phyloP scores from a whole-genome alignment of 2,113 vertebrate species.

The Propithecus coquereli region DNA sequence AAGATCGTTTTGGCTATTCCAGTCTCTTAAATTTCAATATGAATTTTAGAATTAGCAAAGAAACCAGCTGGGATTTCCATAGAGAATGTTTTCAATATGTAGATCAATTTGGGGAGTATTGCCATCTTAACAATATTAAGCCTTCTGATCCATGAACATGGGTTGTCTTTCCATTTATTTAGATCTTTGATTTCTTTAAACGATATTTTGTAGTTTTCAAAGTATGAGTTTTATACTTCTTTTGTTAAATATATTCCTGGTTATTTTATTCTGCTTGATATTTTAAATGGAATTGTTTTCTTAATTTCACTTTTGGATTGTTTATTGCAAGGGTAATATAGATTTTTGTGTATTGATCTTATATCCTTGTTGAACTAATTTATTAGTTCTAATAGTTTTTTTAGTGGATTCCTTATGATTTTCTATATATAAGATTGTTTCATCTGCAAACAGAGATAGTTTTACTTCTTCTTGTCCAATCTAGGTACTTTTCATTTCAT shows the following conservation, averaged over 20 bases:
- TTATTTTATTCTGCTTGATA: background rate
- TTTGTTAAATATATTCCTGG: background rate
- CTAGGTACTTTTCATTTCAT: background rate
- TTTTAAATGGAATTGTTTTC: background rate
- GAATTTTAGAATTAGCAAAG: background rate
- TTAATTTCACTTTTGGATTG: background rate
- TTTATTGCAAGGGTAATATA: background rate
- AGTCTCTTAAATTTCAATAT: background rate
- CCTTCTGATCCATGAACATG: slow-evolving; percentile 13
- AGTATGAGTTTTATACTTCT: background rate
- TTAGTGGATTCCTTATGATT: background rate
- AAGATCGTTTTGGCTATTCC: background rate
- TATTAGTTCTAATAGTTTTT: slow-evolving; percentile 8
- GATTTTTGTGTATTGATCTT: slow-evolving; percentile 13
- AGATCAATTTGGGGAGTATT: background rate
- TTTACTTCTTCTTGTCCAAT: background rate
- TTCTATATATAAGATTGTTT: background rate
- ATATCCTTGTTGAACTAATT: background rate
- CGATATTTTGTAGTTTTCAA: background rate
- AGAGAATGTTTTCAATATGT: background rate
- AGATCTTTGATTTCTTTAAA: slow-evolving; percentile 37
- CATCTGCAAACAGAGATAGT: background rate
- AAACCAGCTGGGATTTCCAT: background rate
- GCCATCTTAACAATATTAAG: background rate
- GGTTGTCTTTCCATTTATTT: background rate